Base-by-base conservation (phyloP, 2,113 vertebrate species). In the Mustelus asterias region DNA sequence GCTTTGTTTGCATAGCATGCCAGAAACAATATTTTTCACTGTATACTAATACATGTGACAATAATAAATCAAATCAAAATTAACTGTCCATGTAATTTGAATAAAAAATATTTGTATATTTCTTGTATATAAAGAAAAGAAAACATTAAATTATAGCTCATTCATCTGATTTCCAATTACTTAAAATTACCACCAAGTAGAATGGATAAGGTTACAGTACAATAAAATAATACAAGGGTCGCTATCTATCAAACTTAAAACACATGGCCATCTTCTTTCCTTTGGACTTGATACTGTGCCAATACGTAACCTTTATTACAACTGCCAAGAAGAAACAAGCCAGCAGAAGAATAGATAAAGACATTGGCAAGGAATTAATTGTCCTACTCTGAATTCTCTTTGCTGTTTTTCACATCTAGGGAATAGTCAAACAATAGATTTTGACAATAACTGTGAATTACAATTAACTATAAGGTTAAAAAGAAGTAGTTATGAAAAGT, bases 321-420 rank as follows among this genome's bases (percentile, higher is more conserved):
- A 70, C 6, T 70, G 37, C 44, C n/a, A 37, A 41, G 37, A 94
- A 67, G 18, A 94, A 65, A 67, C 63, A 94, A 29, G 37, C 10
- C 48, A 29, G 37, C 67, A 70, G 65, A 94, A 94, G 37, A 70
- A 48, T 26, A 44, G 24, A 44, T 72, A 70, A 67, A 94, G 93
- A 94, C 18, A 26, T 70, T 70, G 60, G 67, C 37, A 94, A 94
- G n/a, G 67, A 72, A 70, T 95, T 67, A 70, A 48, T 70, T 95
- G 16, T 37, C 60, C 89, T 37, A n/a, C 89, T 65, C 60, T 65
- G 89, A 22, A 67, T 65, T 65, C n/a, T 65, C 16, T 63, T 93
- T 60, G 33, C 29, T 63, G 2, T 44, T 60, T 60, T 63, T 65
- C 89, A 93, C 33, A 8, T 37, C 63, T 93, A n/a, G 33, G 60